Evolutionary conservation across 2,113 vertebrate genomes (phyloP), one percentile per base, ranked within the genome.

Genomic region (Echinops telfairi): DNA sequence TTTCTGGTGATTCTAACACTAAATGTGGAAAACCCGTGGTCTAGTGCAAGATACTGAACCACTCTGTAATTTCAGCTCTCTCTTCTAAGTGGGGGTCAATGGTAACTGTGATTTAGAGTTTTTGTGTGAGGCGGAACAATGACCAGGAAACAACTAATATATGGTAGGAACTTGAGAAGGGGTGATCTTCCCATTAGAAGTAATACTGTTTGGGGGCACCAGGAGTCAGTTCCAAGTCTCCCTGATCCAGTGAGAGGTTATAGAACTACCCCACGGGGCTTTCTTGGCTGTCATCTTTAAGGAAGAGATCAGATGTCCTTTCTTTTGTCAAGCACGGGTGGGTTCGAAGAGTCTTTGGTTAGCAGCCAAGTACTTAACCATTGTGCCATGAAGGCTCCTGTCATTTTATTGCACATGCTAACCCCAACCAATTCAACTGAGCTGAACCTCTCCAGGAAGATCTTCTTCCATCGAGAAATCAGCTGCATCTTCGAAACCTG

Each of bases 131-230:
- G 3, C 19, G 31, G 31, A 76, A 14, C 25, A 70, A 2, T 66
- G 33, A 36, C 9, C 15, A 2, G 38, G 53, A 93, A 87, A 20
- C 25, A 12, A 70, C 23, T 7, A 11, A 53, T 53, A 10, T 2
- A 0, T 0, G 11, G 15, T 2, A 29, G 47, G 9, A 0, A 2
- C 17, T 73, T 78, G 47, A 53, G 47, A 53, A 53, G 47, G 10
- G 47, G 47, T 53, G 47, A 53, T 53, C 47, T 53, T 53, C 47
- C 47, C 47, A 53, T 40, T 17, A 66, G 66, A 81, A n/a, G 68
- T 8, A 71, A 7, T 17, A 5, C 53, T 25, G 22, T 27, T 43
- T 25, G 19, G 19, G 19, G 27, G 7, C 16, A 6, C 40, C n/a
- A 58, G 17, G 27, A n/a, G 31, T 19, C 15, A 11, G n/a, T 33